These are phyloP conservation scores for Thereva unica DNA, from an alignment of 2,888 invertebrate genomes.

Conservation along the genomic window DNA sequence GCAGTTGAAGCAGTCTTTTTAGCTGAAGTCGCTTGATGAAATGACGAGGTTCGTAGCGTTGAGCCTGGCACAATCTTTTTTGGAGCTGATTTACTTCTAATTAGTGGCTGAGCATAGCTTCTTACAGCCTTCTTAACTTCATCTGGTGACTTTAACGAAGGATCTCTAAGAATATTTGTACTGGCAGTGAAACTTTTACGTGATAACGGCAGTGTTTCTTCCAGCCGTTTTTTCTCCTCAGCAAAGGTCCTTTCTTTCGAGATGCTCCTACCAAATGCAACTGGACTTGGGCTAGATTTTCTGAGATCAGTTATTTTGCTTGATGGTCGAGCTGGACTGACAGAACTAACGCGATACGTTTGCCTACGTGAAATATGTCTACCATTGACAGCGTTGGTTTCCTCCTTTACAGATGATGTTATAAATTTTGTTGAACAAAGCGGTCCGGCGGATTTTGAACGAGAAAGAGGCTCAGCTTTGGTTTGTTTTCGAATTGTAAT, in stretches of 20 bases:
- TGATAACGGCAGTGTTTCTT: conserved; percentile 53
- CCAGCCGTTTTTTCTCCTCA: conserved; percentile 61
- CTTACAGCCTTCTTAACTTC: conserved; percentile 62
- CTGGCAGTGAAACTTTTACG: conserved; percentile 55
- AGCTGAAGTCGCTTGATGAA: conserved; percentile 25
- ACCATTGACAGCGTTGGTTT: conserved; percentile 47
- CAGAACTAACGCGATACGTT: conserved; percentile 49
- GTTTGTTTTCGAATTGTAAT: conserved; percentile 54
- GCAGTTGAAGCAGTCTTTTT: background rate
- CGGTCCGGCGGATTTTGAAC: conserved; percentile 56
- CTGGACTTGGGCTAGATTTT: conserved; percentile 57
- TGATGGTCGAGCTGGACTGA: conserved; percentile 50
- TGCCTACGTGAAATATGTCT: conserved; percentile 46
- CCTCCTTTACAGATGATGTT: conserved; percentile 7
- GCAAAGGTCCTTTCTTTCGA: conserved; percentile 65
- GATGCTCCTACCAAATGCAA: conserved; percentile 58
- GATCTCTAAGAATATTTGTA: conserved; percentile 58
- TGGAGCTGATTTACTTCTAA: conserved; percentile 55
- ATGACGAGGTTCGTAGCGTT: conserved; percentile 12
- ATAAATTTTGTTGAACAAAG: conserved; percentile 47
- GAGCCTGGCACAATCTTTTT: conserved; percentile 18
- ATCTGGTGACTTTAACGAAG: conserved; percentile 64
- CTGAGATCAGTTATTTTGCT: conserved; percentile 46
- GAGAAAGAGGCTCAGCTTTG: conserved; percentile 52
- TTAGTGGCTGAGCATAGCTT: conserved; percentile 52